These are phyloP conservation scores for Galeruca laticollis DNA, from an alignment of 2,888 invertebrate species.

Conservation along the genomic window DNA sequence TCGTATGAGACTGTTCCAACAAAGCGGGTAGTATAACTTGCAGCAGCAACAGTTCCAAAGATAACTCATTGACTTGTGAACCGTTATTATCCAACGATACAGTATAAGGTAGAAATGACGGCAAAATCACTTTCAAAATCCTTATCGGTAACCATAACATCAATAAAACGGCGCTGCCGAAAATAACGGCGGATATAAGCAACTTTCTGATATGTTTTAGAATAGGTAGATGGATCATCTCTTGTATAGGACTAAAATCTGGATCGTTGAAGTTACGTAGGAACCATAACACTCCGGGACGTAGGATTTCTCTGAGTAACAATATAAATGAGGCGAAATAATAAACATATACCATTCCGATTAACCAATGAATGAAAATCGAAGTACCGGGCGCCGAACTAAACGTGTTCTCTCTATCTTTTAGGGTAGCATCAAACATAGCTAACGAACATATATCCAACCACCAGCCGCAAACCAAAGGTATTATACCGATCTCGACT, in stretches of 20 bases:
- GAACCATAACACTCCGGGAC: conserved; percentile 99
- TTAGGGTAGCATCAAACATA: conserved; percentile 89
- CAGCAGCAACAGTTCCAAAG: conserved; percentile 89
- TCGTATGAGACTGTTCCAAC: conserved; percentile 95
- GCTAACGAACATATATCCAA: conserved; percentile 96
- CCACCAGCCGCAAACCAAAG: conserved; percentile 99
- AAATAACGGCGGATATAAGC: conserved; percentile 93
- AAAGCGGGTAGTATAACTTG: conserved; percentile 96
- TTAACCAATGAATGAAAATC: conserved; percentile 98
- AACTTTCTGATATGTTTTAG: conserved; percentile 90
- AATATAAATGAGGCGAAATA: conserved; percentile 98
- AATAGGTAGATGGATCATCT: conserved; percentile 98
- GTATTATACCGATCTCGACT: conserved; percentile 96
- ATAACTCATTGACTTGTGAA: conserved; percentile 92
- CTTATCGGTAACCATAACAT: conserved; percentile 97
- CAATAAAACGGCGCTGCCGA: conserved; percentile 94
- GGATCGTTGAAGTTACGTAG: conserved; percentile 98
- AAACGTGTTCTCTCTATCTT: conserved; percentile 89
- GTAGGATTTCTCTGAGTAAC: conserved; percentile 89
- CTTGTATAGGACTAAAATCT: conserved; percentile 98
- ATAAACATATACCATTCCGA: conserved; percentile 99
- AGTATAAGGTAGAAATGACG: conserved; percentile 94
- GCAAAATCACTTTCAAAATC: conserved; percentile 83
- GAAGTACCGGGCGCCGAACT: conserved; percentile 94
- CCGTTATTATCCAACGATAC: conserved; percentile 85